Evolutionary conservation across 1,140 invertebrate genomes (phyloP), one percentile per base, ranked within the genome.

Genomic region (Trachymyrmex septentrionalis): DNA sequence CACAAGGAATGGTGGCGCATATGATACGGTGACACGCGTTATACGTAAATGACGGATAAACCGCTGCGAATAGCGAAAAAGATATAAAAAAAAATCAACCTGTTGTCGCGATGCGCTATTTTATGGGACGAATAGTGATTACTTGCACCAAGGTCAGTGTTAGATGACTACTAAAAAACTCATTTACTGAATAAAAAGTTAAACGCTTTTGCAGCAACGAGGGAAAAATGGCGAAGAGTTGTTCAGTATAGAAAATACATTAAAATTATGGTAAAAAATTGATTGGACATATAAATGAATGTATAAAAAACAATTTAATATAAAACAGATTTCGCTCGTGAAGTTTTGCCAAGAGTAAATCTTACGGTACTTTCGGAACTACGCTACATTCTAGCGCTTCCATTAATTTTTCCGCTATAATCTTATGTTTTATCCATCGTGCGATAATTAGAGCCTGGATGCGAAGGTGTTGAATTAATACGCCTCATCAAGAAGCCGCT

Each of bases 391-490:
- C 6, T 34, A 80, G 44, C 14, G 44, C 7, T 10, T 24, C 55
- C 55, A 59, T 73, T 73, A 53, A 73, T 48, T 61, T 84, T 75
- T 75, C 67, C 66, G 50, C 34, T 59, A 73, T 2, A 61, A 12
- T 34, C 19, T 78, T 78, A 55, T 53, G 64, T 55, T 34, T 80
- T 69, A 80, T 24, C 48, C 50, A 27, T 66, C 38, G 19, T 5
- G 55, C 38, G 34, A 50, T 90, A 90, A 90, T 90, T 90, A 89
- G 63, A 34, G 64, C 44, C 44, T 19, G 19, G 71, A 53, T 24
- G 48, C 77, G 24, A 75, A 64, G 27, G 61, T 75, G 44, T 75
- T 81, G 59, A 88, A 86, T 81, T 86, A 86, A 88, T 53, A 64
- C 59, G 44, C 53, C 69, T 69, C 87, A 85, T 73, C 38, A 78